A percentile compares a stretch with the other conserved stretches of the same genome.
These are phyloP conservation scores for Hirtodrosophila duncani DNA, from an alignment of 2,888 invertebrate species.

Conservation along the genomic window DNA sequence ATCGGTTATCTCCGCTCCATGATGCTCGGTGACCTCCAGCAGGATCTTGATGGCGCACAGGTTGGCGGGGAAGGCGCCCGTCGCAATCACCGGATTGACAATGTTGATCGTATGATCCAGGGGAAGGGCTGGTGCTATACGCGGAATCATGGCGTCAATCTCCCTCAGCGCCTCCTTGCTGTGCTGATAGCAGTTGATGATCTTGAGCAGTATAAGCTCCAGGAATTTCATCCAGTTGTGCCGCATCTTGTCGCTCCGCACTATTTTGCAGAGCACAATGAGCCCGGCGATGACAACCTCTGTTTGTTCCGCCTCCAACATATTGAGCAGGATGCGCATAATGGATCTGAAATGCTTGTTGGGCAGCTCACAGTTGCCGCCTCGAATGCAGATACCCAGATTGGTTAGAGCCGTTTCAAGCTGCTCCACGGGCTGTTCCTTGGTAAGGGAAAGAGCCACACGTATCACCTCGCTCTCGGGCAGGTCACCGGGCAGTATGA, in stretches of 20 bases:
- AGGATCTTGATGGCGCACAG: conserved; percentile 95
- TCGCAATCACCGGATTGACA: conserved; percentile 89
- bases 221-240: conserved; percentile 92
- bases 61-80: conserved; percentile 91
- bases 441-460: conserved; percentile 74
- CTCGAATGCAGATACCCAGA: conserved; percentile 79
- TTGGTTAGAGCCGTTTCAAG: conserved; percentile 78
- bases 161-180: conserved; percentile 88
- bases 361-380: conserved; percentile 79
- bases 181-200: conserved; percentile 90
- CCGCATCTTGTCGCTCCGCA: conserved; percentile 87
- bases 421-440: conserved; percentile 72
- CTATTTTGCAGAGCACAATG: conserved; percentile 90
- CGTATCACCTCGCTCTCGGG: conserved; percentile 79
- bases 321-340: conserved; percentile 87
- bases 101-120: conserved; percentile 86
- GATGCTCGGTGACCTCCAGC: conserved; percentile 89
- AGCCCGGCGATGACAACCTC: conserved; percentile 87
- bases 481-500: conserved; percentile 80
- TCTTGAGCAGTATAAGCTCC: conserved; percentile 92
- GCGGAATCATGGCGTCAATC: conserved; percentile 89
- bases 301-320: conserved; percentile 80
- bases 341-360: conserved; percentile 81
- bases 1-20: conserved; percentile 85
- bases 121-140: conserved; percentile 88